Percentiles rank a stretch among this genome's conserved stretches.
phyloP scores from a whole-genome alignment of 2,113 vertebrate species.

The Chamaea fasciata region DNA sequence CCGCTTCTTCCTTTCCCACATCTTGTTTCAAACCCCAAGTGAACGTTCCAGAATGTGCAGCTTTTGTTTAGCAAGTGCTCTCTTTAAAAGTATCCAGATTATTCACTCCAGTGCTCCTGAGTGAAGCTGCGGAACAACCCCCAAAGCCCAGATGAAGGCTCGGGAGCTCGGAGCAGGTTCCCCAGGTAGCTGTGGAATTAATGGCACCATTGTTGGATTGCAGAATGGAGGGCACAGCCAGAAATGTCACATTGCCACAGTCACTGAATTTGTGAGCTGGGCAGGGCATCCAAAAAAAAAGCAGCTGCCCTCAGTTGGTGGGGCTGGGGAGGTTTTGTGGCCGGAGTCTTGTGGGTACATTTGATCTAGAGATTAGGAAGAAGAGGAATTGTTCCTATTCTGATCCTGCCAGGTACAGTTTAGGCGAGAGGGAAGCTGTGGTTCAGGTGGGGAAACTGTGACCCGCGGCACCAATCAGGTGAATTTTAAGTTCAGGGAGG shows the following conservation, averaged over 20 bases:
- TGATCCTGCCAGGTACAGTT: background rate
- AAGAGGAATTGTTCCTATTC: background rate
- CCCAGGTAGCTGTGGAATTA: background rate
- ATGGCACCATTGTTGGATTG: background rate
- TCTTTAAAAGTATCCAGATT: background rate
- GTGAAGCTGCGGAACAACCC: background rate
- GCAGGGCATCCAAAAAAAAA: background rate
- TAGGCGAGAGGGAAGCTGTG: background rate
- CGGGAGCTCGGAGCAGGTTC: background rate
- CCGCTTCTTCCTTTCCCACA: background rate
- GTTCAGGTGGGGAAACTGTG: background rate
- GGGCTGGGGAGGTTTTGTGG: background rate
- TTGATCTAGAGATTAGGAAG: background rate
- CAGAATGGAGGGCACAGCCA: background rate
- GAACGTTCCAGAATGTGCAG: background rate
- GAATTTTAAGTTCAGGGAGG: background rate
- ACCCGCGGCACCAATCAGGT: background rate
- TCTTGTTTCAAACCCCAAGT: background rate
- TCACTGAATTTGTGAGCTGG: background rate
- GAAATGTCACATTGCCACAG: background rate
- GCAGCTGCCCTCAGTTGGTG: background rate
- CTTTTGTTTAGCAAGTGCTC: background rate
- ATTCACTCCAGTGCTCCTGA: background rate
- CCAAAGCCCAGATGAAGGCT: background rate
- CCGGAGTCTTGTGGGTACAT: background rate